Base-by-base conservation (phyloP, 1,140 invertebrate species). In the Drosophila parvula region DNA sequence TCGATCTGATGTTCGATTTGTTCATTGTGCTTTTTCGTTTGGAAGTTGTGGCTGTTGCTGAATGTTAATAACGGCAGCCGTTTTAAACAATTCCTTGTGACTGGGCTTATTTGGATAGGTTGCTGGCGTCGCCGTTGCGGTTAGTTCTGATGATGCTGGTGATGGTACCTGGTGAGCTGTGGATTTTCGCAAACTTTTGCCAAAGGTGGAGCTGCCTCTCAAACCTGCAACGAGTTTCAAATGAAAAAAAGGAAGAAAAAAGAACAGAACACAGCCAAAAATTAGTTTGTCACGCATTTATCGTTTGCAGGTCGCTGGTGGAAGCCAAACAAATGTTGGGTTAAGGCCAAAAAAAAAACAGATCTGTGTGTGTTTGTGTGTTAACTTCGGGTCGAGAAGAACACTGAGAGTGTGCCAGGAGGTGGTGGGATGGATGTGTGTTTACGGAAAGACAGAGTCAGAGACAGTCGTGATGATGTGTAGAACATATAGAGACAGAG, bases 1-100 rank as follows among this genome's bases (percentile, higher is more conserved):
- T 43, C 60, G 28, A 27, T 16, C 16, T 44, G 32, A 45, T 62
- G 60, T 57, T 43, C 40, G 56, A 59, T 58, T 76, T 88, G 85
- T 79, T 89, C 88, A 80, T 81, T 90, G 77, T 84, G 84, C 84
- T 89, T 89, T 88, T 70, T 89, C 79, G 36, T 89, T 67, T 28
- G 76, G 73, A 55, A 89, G 62, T 62, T 75, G 65, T 68, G 63
- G 63, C 53, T 82, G 67, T 62, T 74, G 79, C 68, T 86, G 75
- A 68, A 78, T 80, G 59, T 81, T 84, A 67, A 90, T 89, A 45
- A 84, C 81, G 64, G 81, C 85, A 44, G 75, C 85, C 51, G 81
- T 81, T 67, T 81, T 89, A 73, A 78, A 85, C 62, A 78, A 78
- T 75, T 88, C 45, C 68, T 88, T 89, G 76, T 86, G 83, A 88